Evolutionary conservation across 2,888 invertebrate species (phyloP).

Genomic region (Microctonus aethiopoides): DNA sequence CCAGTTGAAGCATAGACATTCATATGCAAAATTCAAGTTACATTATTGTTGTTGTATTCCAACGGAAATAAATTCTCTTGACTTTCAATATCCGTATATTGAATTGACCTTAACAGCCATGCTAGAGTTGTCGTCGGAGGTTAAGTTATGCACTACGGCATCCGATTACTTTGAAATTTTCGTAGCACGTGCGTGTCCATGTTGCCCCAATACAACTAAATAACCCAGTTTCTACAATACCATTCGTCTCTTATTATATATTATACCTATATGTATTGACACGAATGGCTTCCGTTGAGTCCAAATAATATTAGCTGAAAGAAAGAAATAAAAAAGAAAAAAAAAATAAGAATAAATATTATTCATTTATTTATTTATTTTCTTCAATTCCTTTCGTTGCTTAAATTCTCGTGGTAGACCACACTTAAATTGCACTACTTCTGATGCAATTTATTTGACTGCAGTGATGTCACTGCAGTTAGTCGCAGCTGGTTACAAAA

Average conservation of each 20-base stretch:
- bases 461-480: conserved; percentile 15
- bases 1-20: background rate
- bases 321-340: background rate
- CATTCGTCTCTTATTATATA: background rate
- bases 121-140: background rate
- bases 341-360: no score
- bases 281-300: background rate
- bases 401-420: background rate
- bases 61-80: background rate
- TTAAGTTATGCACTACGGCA: conserved; percentile 1
- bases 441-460: conserved; percentile 1
- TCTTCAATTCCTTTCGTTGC: background rate
- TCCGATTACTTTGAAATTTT: background rate
- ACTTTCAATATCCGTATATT: background rate
- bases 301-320: background rate
- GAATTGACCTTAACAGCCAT: background rate
- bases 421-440: background rate
- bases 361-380: no score
- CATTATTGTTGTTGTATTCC: background rate
- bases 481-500: conserved; percentile 12
- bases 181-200: background rate
- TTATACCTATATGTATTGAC: background rate
- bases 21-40: no score
- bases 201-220: background rate
- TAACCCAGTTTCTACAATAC: background rate